Conservation (phyloP, 2,113 vertebrate species). For the Panthera uncia region DNA sequence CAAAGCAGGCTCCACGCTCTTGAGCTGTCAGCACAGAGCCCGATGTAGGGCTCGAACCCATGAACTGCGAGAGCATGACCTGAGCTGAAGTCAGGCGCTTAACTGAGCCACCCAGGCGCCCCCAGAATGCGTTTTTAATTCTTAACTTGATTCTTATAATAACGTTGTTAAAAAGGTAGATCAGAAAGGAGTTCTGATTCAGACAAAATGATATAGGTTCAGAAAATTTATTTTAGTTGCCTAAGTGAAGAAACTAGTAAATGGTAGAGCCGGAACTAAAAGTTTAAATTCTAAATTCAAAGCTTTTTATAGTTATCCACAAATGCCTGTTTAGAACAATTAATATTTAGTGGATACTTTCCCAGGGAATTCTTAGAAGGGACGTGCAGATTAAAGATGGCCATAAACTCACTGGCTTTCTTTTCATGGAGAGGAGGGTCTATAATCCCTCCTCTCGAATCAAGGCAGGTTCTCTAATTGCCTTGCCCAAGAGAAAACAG, state of each 20-base stretch:
- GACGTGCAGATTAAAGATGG: background rate
- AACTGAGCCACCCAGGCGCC: too few relatives aligned
- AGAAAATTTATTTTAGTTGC: slow-evolving; percentile 10
- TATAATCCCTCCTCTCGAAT: background rate
- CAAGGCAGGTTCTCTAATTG: background rate
- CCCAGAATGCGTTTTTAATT: background rate
- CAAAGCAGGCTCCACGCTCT: too few relatives aligned
- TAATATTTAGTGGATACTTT: background rate
- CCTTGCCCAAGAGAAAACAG: background rate
- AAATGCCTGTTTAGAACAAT: background rate
- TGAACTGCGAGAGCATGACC: too few relatives aligned
- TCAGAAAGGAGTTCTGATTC: background rate
- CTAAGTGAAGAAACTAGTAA: background rate
- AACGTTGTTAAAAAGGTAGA: background rate
- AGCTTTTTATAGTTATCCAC: background rate
- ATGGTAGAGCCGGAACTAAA: background rate
- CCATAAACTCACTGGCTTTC: background rate
- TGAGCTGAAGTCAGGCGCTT: too few relatives aligned
- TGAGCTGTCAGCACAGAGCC: too few relatives aligned
- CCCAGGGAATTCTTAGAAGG: background rate
- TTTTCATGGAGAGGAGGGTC: background rate
- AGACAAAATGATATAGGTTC: background rate
- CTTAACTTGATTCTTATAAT: background rate
- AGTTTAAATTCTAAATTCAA: background rate
- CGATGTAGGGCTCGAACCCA: too few relatives aligned